Conservation (phyloP, 2,888 invertebrate species). For the Lochmaea capreae region DNA sequence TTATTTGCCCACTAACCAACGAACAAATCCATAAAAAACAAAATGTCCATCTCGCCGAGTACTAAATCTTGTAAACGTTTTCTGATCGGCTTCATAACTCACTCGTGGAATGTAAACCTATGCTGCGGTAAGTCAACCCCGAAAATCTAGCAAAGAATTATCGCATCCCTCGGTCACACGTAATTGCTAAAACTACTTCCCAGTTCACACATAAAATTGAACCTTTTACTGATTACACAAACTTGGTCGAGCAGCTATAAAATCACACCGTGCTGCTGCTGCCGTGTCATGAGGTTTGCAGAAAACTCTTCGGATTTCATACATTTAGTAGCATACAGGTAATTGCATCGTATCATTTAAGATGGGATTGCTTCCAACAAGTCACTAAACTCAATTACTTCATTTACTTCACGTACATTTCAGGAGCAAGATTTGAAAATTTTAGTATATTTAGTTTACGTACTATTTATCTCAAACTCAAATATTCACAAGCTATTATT, state of each 20-base stretch:
- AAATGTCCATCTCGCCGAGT: neutral
- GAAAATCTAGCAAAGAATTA: constrained; percentile 30
- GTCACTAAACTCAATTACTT: neutral
- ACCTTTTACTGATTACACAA: constrained; percentile 35
- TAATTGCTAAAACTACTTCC: constrained; percentile 32
- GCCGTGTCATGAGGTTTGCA: constrained; percentile 24
- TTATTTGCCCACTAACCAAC: neutral
- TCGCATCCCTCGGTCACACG: constrained; percentile 25
- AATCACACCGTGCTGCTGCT: constrained; percentile 26
- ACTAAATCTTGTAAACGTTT: constrained; percentile 3
- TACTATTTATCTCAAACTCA: no score
- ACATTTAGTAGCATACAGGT: constrained; percentile 16
- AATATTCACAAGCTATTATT: no score
- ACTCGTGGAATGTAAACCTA: constrained; percentile 10
- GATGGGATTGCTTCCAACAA: constrained; percentile 14
- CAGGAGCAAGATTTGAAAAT: neutral
- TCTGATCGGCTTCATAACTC: neutral
- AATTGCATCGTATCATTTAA: constrained; percentile 12
- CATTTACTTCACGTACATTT: neutral
- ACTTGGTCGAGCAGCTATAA: constrained; percentile 27
- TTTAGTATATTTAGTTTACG: no score
- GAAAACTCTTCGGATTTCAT: constrained; percentile 6
- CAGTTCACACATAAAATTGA: constrained; percentile 36
- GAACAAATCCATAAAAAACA: constrained; percentile 5
- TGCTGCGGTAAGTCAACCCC: constrained; percentile 14